Conservation (phyloP, 1,140 invertebrate genomes). For the Dryas iulia region DNA sequence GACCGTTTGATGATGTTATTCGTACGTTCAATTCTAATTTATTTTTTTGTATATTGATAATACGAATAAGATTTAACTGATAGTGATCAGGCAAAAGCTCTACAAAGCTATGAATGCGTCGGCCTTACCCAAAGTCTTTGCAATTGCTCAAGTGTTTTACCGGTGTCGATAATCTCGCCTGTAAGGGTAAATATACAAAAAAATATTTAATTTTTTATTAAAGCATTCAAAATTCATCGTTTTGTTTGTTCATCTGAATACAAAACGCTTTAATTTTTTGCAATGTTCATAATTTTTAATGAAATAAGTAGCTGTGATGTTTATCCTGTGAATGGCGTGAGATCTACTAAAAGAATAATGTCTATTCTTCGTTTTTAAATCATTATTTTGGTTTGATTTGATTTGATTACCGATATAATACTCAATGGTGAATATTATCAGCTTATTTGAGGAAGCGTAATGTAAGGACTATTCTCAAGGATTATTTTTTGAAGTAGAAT, state of each 20-base stretch:
- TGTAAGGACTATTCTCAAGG: no score
- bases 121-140: constrained; percentile 42
- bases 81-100: constrained; percentile 39
- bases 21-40: neutral
- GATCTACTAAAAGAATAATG: neutral
- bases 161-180: constrained; percentile 67
- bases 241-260: neutral
- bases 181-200: constrained; percentile 23
- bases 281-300: constrained; percentile 49
- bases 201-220: neutral
- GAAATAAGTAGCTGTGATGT: constrained; percentile 62
- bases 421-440: neutral
- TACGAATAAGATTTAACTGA: constrained; percentile 25
- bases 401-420: neutral
- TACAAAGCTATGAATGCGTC: constrained; percentile 51
- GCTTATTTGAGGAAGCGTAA: neutral
- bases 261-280: constrained; percentile 16
- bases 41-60: neutral
- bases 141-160: constrained; percentile 38
- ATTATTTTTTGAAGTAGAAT: neutral
- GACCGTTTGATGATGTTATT: neutral
- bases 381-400: neutral
- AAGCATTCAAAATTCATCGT: neutral
- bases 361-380: neutral
- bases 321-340: constrained; percentile 18